A percentile compares a stretch with the other conserved stretches of the same genome.
Evolutionary conservation across 2,113 vertebrate genomes (phyloP).

Genomic region (Sylvilagus bachmani): DNA sequence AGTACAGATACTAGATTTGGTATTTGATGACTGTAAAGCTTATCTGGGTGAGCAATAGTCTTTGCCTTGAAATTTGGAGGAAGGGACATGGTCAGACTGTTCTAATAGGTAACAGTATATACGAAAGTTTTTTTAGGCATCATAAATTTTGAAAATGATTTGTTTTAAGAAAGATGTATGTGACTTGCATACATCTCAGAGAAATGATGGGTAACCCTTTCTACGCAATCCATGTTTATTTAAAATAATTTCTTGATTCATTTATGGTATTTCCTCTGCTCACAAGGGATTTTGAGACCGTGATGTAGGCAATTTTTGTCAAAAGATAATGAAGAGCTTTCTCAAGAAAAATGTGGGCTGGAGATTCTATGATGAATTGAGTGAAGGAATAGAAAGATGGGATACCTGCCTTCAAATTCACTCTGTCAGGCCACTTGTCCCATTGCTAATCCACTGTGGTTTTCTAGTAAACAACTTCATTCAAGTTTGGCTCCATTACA

Average conservation of each 20-base stretch:
- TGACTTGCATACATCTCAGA: conserved; percentile 60
- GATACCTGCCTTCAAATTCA: background rate
- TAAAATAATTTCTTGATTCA: conserved; percentile 24
- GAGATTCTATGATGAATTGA: background rate
- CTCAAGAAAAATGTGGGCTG: background rate
- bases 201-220: conserved; percentile 7
- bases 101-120: background rate
- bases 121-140: background rate
- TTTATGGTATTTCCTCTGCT: conserved; percentile 3
- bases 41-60: background rate
- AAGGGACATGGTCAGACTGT: background rate
- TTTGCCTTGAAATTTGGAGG: conserved; percentile 48
- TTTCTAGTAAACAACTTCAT: background rate
- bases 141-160: background rate
- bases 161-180: background rate
- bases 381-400: background rate
- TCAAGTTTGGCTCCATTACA: background rate
- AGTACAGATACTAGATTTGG: conserved; percentile 51
- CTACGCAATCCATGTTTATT: background rate
- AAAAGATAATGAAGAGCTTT: conserved; percentile 24
- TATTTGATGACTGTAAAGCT: conserved; percentile 21
- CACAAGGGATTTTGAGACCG: background rate
- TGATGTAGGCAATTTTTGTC: conserved; percentile 4
- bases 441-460: conserved; percentile 1
- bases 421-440: conserved; percentile 30